These are phyloP conservation scores for Catagonus wagneri DNA, from an alignment of 2,113 vertebrate genomes.

Conservation along the genomic window DNA sequence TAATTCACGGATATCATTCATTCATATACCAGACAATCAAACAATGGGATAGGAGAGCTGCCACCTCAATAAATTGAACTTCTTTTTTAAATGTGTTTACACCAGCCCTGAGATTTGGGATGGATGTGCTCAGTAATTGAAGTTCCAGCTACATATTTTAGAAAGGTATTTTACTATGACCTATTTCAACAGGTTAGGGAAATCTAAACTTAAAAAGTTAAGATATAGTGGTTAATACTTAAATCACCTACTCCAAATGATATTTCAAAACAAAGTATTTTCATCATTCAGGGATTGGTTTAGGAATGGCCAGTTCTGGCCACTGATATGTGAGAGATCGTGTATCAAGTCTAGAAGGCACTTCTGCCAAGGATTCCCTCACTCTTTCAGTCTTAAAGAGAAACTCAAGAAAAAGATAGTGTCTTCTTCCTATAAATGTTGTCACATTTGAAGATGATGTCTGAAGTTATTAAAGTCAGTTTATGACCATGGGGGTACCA, in stretches of 20 bases:
- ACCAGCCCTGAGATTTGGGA: background rate
- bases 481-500: background rate
- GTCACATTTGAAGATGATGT: background rate
- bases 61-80: background rate
- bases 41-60: background rate
- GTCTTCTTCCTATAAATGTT: background rate
- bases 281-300: background rate
- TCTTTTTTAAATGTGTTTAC: background rate
- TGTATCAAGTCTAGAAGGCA: background rate
- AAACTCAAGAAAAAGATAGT: background rate
- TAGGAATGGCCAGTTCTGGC: background rate
- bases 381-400: background rate
- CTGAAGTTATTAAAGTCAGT: background rate
- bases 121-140: background rate
- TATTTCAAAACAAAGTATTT: background rate
- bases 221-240: background rate
- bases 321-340: background rate
- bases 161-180: background rate
- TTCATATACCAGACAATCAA: background rate
- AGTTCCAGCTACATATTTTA: background rate
- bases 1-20: background rate
- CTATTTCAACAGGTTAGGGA: background rate
- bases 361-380: background rate
- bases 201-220: background rate
- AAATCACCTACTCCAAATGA: background rate